Evolutionary conservation across 2,797 vertebrate species (phyloP), one percentile per base, ranked within the genome.

Genomic region (Helostoma temminkii): DNA sequence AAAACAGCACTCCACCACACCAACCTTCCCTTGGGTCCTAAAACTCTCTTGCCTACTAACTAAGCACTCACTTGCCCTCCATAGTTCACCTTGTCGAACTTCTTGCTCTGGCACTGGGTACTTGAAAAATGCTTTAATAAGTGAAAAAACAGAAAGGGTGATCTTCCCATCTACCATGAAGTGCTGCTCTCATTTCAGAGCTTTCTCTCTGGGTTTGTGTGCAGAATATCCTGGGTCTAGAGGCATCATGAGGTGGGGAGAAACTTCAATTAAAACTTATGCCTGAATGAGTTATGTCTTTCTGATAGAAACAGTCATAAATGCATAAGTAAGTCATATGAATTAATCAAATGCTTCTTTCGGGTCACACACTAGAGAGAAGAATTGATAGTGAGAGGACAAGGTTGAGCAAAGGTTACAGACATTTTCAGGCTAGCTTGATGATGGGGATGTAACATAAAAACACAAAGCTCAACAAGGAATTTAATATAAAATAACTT

Each of bases 241-340:
- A 53, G 45, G 49, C 45, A 0, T 52, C 45, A 37, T 5, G 11
- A 34, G 22, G 25, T 61, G 22, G 61, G 56, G 66, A 56, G 47
- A 14, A 32, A 71, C 57, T 84, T 87, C 62, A 79, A 83, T 84
- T 73, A 72, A 88, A 87, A 76, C 45, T 36, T 57, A 66, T 61
- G 58, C 61, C 59, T 87, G 66, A 88, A 88, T 81, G 88, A 89
- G 66, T 86, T 69, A 77, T 85, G 84, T 83, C 70, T 80, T 68
- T 81, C 72, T 84, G 85, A 88, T 82, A 80, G 85, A 89, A 76
- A 83, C 76, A 79, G 76, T 69, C 74, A 85, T 82, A 82, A 88
- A 88, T 86, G 74, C 76, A 76, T 81, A 74, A 88, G 70, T 62
- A 50, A 53, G 57, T 43, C 45, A 71, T 52, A 36, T 72, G 66